phyloP scores from a whole-genome alignment of 2,797 vertebrate genomes.

The Strix occidentalis region DNA sequence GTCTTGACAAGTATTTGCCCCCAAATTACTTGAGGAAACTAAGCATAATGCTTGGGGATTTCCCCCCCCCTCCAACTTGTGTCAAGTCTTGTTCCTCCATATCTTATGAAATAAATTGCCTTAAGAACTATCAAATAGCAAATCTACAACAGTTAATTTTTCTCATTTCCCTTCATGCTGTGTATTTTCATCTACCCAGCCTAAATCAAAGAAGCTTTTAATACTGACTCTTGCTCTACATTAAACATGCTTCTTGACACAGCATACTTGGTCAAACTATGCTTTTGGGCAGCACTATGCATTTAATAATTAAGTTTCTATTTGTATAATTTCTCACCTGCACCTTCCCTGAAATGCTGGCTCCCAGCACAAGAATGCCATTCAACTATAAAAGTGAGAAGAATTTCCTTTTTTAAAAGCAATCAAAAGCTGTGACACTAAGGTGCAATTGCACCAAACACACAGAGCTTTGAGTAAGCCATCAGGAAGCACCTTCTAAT shows the following conservation, averaged over 20 bases:
- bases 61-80: neutral
- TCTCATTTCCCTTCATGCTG: neutral
- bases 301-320: neutral
- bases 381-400: neutral
- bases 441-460: neutral
- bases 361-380: neutral
- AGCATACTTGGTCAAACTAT: neutral
- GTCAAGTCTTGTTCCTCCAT: neutral
- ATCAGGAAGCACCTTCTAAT: neutral
- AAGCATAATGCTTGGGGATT: neutral
- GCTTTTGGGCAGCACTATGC: neutral
- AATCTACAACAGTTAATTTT: neutral
- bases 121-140: neutral
- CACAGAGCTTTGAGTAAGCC: neutral
- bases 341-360: neutral
- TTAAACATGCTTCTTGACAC: slow-evolving; percentile 7
- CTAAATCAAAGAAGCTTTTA: neutral
- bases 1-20: neutral
- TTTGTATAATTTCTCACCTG: neutral
- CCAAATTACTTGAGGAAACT: neutral
- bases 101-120: neutral
- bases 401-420: neutral
- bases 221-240: slow-evolving; percentile 5
- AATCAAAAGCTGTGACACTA: neutral
- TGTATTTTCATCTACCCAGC: neutral